Evolutionary conservation across 2,888 invertebrate genomes (phyloP).

Genomic region (Drosophila putrida): DNA sequence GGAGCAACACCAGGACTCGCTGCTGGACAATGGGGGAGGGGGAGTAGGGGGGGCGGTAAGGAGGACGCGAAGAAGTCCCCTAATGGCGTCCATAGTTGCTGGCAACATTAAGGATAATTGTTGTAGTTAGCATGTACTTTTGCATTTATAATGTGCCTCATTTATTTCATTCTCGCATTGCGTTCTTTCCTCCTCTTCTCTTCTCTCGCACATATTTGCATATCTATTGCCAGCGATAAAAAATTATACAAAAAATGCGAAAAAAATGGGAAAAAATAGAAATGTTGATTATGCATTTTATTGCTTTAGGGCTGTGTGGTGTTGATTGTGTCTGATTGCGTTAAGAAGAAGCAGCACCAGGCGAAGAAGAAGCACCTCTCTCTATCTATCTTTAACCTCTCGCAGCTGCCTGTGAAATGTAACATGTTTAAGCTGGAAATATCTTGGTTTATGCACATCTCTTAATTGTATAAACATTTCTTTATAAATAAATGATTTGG

Average conservation of each 20-base stretch:
- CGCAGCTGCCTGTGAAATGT: conserved; percentile 27
- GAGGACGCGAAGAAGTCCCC: conserved; percentile 16
- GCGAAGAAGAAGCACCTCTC: too few relatives aligned
- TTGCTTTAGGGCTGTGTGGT: conserved; percentile 63
- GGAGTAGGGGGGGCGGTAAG: background rate
- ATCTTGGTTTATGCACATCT: background rate
- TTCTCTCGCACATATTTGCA: conserved; percentile 54
- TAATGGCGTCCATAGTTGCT: conserved; percentile 74
- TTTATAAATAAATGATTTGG: background rate
- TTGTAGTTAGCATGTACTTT: conserved; percentile 80
- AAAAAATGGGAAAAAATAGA: conserved; percentile 24
- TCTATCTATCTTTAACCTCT: background rate
- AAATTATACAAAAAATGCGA: conserved; percentile 30
- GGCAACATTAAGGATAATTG: conserved; percentile 80
- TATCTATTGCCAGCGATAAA: conserved; percentile 69
- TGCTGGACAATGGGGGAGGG: background rate
- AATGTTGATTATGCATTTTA: conserved; percentile 79
- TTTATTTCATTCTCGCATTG: conserved; percentile 64
- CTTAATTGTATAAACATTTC: background rate
- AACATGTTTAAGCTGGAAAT: conserved; percentile 5
- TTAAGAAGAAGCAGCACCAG: conserved; percentile 14
- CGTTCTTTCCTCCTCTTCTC: conserved; percentile 15
- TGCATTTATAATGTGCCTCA: conserved; percentile 81
- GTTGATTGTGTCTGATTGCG: conserved; percentile 78
- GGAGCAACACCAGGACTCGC: conserved; percentile 12